Conservation (phyloP, 35 echinoderm and acorn worm species). For the Eucidaris tribuloides region DNA sequence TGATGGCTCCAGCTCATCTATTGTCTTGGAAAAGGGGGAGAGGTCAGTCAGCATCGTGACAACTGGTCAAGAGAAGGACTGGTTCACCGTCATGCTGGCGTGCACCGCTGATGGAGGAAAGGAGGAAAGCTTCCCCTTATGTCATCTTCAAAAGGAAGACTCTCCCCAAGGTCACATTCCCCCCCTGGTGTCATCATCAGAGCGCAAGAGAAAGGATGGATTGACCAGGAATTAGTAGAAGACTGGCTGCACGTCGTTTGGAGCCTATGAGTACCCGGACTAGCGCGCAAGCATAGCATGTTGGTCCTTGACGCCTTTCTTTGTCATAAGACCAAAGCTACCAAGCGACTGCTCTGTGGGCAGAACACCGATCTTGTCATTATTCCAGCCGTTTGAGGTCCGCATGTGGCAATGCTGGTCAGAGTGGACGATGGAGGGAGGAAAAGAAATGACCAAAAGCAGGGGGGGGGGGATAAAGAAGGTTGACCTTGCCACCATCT, state of each 20-base stretch:
- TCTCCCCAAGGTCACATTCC: not conserved
- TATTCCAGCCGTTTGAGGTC: not conserved
- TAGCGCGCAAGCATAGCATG: no score
- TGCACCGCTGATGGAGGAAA: no score
- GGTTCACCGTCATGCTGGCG: not conserved
- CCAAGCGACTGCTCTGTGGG: no score
- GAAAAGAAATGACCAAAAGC: not conserved
- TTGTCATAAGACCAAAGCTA: no score
- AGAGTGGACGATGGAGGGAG: not conserved
- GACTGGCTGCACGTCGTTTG: not conserved
- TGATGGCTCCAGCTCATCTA: not conserved
- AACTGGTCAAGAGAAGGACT: not conserved
- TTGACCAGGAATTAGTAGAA: constrained; percentile 8
- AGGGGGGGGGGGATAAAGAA: no score
- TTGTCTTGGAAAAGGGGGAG: not conserved
- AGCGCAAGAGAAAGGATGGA: constrained; percentile 4
- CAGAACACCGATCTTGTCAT: no score
- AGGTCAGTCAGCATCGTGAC: not conserved
- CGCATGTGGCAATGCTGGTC: no score
- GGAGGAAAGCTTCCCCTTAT: not conserved
- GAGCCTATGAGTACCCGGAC: not conserved
- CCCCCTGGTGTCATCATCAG: not conserved
- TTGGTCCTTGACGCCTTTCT: no score
- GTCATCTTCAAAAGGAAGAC: not conserved
- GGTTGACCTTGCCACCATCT: not conserved